Conservation (phyloP, 2,113 vertebrate species). For the Guaruba guarouba region DNA sequence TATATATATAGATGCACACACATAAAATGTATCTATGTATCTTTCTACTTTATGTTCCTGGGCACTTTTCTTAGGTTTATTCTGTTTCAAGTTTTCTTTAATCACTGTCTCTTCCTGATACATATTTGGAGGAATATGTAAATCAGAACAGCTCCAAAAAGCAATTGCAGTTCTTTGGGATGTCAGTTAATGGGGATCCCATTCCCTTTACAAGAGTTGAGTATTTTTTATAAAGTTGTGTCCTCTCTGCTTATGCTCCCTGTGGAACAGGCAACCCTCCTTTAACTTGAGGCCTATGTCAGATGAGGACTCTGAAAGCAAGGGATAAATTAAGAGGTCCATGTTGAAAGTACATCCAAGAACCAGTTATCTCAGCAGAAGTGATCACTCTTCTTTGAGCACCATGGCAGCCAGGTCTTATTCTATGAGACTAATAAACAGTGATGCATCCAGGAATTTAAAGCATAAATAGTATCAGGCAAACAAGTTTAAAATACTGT, state of each 20-base stretch:
- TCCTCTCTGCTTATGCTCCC: neutral
- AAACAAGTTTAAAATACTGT: neutral
- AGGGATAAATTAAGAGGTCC: neutral
- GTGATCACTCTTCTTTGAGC: neutral
- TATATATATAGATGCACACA: neutral
- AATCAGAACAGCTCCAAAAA: neutral
- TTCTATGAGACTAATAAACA: neutral
- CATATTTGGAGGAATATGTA: neutral
- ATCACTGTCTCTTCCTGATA: neutral
- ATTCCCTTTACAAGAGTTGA: neutral
- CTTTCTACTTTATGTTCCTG: neutral
- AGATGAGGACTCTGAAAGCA: neutral
- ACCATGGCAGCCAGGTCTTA: neutral
- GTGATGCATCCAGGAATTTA: neutral
- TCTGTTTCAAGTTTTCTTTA: neutral
- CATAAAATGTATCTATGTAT: neutral
- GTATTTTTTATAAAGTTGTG: neutral
- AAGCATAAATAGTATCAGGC: neutral
- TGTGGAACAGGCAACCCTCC: neutral
- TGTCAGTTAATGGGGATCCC: neutral
- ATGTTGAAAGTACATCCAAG: neutral
- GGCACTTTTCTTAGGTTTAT: neutral
- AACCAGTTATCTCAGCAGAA: neutral
- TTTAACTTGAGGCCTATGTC: neutral
- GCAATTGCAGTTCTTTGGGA: neutral